phyloP scores from a whole-genome alignment of 37 sponge, comb jelly and placozoan genomes.

The Geodia barretti region DNA sequence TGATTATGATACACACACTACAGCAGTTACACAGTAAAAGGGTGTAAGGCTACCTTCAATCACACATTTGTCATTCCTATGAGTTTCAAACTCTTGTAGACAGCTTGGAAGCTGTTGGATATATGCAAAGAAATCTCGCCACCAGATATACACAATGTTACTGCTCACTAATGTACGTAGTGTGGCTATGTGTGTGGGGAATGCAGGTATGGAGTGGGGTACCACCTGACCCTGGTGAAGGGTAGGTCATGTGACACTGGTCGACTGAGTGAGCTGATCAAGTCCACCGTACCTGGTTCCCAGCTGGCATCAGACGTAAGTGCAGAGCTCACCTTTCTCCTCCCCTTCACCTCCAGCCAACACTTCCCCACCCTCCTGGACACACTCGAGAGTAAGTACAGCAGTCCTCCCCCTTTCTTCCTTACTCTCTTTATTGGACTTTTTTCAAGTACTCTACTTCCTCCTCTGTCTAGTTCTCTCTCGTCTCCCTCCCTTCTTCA shows the following conservation, averaged over 20 bases:
- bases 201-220: conserved; percentile 88
- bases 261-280: conserved; percentile 53
- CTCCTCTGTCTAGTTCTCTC: too few relatives aligned
- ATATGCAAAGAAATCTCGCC: too few relatives aligned
- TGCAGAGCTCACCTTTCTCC: conserved; percentile 87
- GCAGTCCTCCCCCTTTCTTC: background rate
- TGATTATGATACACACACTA: background rate
- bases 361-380: conserved; percentile 87
- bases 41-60: too few relatives aligned
- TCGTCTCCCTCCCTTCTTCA: too few relatives aligned
- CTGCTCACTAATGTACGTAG: background rate
- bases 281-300: conserved; percentile 48
- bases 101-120: too few relatives aligned
- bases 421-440: too few relatives aligned
- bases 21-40: too few relatives aligned
- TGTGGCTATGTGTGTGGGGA: background rate
- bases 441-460: too few relatives aligned
- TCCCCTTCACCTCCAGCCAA: conserved; percentile 63
- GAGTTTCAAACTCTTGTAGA: too few relatives aligned
- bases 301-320: conserved; percentile 76
- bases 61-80: too few relatives aligned
- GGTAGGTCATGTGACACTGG: conserved; percentile 59
- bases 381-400: conserved; percentile 64
- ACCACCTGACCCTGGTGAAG: conserved; percentile 95
- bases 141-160: too few relatives aligned